Evolutionary conservation across 2,113 vertebrate genomes (phyloP).

Genomic region (Boulengeromyrus knoepffleri): DNA sequence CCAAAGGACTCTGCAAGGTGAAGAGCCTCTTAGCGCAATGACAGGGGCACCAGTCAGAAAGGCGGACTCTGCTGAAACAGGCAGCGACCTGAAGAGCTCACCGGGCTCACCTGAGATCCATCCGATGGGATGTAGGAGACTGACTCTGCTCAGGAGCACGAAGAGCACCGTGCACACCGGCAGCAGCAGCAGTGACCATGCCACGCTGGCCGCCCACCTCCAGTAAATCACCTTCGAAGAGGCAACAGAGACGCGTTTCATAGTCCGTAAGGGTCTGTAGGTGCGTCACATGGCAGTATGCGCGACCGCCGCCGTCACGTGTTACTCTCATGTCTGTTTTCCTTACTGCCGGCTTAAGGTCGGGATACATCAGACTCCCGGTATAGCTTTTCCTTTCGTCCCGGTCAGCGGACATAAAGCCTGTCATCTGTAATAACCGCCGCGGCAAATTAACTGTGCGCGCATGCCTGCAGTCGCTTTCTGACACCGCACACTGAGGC

Average conservation of each 20-base stretch:
- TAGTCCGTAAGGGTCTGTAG: not conserved
- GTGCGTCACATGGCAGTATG: not conserved
- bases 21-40: not conserved
- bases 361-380: not conserved
- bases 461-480: too few species aligned
- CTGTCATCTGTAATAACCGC: too few species aligned
- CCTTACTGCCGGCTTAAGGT: not conserved
- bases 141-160: conserved; percentile 67
- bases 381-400: not conserved
- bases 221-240: conserved; percentile 76
- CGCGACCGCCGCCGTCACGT: not conserved
- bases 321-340: not conserved
- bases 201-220: conserved; percentile 72
- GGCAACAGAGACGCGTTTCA: not conserved
- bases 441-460: not conserved
- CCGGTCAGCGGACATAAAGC: too few species aligned
- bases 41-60: not conserved
- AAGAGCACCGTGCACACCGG: conserved; percentile 69
- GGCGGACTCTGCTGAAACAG: not conserved
- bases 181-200: conserved; percentile 79
- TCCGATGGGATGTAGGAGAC: conserved; percentile 72
- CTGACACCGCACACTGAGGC: not conserved
- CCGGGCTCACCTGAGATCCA: conserved; percentile 70
- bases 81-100: not conserved
- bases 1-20: conserved; percentile 63